Percentiles rank a stretch among this genome's conserved stretches.
These are phyloP conservation scores for Hydrochoerus hydrochaeris DNA, from an alignment of 2,113 vertebrate genomes.

Conservation along the genomic window DNA sequence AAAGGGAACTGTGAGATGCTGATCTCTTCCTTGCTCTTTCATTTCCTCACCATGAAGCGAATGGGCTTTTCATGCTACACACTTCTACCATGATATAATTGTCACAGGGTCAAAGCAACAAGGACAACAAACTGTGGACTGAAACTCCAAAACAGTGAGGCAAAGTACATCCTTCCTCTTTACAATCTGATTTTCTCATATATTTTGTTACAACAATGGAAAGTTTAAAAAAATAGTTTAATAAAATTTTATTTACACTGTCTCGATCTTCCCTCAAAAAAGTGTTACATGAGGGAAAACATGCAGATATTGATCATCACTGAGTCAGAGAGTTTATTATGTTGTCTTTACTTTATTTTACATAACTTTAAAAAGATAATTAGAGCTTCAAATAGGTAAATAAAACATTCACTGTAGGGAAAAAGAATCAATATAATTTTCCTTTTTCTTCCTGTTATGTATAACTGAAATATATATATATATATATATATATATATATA, in stretches of 20 bases:
- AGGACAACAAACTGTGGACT: neutral
- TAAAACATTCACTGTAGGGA: neutral
- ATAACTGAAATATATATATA: neutral
- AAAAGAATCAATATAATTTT: neutral
- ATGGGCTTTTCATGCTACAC: neutral
- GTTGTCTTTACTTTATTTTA: neutral
- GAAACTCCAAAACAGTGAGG: neutral
- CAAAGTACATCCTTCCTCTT: neutral
- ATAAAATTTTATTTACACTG: neutral
- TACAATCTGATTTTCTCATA: neutral
- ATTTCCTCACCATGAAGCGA: neutral
- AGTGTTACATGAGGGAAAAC: neutral
- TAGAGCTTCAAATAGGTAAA: neutral
- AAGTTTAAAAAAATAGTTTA: neutral
- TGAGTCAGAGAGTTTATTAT: conserved; percentile 3
- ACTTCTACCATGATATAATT: neutral
- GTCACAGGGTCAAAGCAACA: neutral
- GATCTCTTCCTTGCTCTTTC: neutral
- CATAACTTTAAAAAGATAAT: neutral
- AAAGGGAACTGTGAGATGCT: neutral
- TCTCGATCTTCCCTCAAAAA: neutral
- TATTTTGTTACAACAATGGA: neutral
- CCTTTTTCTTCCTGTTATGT: neutral
- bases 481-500: too few relatives aligned
- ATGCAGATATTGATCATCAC: neutral